Evolutionary conservation across 1,140 invertebrate species (phyloP), one percentile per base, ranked within the genome.

Genomic region (Glomeris maerens): DNA sequence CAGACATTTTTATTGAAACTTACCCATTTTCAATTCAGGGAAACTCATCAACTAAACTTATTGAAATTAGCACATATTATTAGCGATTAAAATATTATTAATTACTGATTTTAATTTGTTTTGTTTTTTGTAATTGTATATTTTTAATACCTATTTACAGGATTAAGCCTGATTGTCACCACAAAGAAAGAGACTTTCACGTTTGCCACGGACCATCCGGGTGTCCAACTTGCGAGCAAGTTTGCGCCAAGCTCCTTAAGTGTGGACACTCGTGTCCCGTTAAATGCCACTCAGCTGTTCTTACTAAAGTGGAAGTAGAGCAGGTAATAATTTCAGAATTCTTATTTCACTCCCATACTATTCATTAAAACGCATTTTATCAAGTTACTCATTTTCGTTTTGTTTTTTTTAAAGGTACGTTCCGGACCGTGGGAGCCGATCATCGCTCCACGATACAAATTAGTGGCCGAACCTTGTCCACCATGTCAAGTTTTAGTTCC

Each of bases 151-250:
- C 49, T 53, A 46, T 39, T 59, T 62, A 22, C 57, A 83, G 80
- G 55, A 72, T 76, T 40, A 74, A 78, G 2, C 71, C 84, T 25
- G 78, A 81, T 40, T 93, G 90, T 64, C 78, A 87, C 57, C 86
- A 92, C 62, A 67, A 74, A 36, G 73, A 67, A 54, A 69, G 76
- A 13, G 72, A 82, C 50, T 74, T 74, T 10, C 90, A 95, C 64
- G 72, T 73, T 23, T 95, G 90, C 62, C 90, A 95, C 64, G 84
- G 83, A 0, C 72, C 78, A n/a, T n/a, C n/a, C n/a, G n/a, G n/a
- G 10, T 95, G 90, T 68, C 88, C 88, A 5, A 76, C 81, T 0
- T 95, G 90, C 64, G 71, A 69, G 29, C 78, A 83, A 59, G 66
- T 77, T 14, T 94, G 90, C 66, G 68, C 66, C 0, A 78, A 81